Evolutionary conservation across 1,140 invertebrate genomes (phyloP).

Genomic region (Bombyx mandarina): DNA sequence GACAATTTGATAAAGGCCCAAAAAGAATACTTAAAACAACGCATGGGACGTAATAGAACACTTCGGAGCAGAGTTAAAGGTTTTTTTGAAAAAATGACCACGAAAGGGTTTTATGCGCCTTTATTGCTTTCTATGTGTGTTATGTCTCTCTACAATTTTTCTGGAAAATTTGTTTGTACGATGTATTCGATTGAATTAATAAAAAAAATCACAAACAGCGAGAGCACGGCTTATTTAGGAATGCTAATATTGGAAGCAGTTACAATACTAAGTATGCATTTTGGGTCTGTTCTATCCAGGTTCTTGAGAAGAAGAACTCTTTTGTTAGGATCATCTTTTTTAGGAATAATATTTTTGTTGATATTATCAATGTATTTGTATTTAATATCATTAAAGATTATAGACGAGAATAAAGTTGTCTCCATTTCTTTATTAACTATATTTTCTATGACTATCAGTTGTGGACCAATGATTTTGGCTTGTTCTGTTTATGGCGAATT

Average conservation of each 20-base stretch:
- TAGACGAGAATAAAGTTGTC: slow-evolving; percentile 12
- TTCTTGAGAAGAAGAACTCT: slow-evolving; percentile 18
- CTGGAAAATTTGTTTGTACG: slow-evolving; percentile 28
- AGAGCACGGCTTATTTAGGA: slow-evolving; percentile 15
- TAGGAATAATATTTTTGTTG: slow-evolving; percentile 19
- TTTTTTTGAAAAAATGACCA: slow-evolving; percentile 8
- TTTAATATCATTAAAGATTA: slow-evolving; percentile 11
- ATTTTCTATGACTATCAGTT: slow-evolving; percentile 18
- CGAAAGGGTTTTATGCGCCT: slow-evolving; percentile 14
- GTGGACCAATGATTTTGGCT: slow-evolving; percentile 21
- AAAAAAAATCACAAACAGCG: slow-evolving; percentile 21
- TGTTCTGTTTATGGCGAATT: slow-evolving; percentile 26
- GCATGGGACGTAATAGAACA: slow-evolving; percentile 5
- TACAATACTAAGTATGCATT: slow-evolving; percentile 22
- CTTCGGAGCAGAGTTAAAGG: slow-evolving; percentile 3
- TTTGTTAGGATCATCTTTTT: slow-evolving; percentile 11
- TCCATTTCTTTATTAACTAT: slow-evolving; percentile 16
- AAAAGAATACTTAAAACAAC: slow-evolving; percentile 11
- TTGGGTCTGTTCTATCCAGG: slow-evolving; percentile 18
- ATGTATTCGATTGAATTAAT: slow-evolving; percentile 30
- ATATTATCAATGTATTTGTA: slow-evolving; percentile 19
- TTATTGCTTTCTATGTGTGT: slow-evolving; percentile 12
- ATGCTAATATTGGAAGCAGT: slow-evolving; percentile 23
- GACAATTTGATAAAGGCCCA: slow-evolving; percentile 15
- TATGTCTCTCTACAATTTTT: slow-evolving; percentile 21